Base-by-base conservation (phyloP, 2,113 vertebrate species). In the Ammodytes marinus region DNA sequence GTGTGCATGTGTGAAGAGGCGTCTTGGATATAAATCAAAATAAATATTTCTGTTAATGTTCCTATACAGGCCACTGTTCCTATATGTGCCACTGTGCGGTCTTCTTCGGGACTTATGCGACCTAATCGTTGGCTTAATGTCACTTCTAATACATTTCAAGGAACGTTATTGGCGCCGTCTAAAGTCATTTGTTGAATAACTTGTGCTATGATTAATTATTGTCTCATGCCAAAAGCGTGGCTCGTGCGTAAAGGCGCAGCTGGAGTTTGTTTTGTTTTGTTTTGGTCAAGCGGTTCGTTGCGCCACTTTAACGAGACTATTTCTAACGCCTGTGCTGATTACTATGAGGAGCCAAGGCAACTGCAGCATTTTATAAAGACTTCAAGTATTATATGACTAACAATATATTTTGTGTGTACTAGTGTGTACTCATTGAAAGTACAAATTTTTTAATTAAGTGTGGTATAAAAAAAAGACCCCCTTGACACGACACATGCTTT, bases 171-270 rank as follows among this genome's bases (percentile, higher is more conserved):
- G 19, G 14, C 19, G 19, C 15, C 12, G 4, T 19, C 2, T 27
- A 1, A 14, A 40, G 15, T 74, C 27, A 27, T 69, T 40, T 10
- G 15, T 35, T 19, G 10, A 53, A 46, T 37, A 3, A 45, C 57
- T 35, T 11, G 50, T n/a, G 4, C 3, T 50, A 1, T 1, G 4
- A n/a, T 47, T 69, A 14, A 27, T 27, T 27, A 27, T 27, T 27
- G 27, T 27, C 27, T 27, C 27, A 27, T 27, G 2, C 27, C 27
- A 27, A 27, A 35, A 57, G 14, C 0, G 0, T 3, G 69, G 3
- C 14, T 58, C 55, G 70, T 69, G 88, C 80, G 83, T 90, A 83
- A 83, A 76, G 19, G 69, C 77, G 58, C 88, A 83, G 46, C 27
- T 59, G 61, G 73, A 43, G 53, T 6, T 42, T 6, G 55, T 54